A percentile compares a stretch with the other conserved stretches of the same genome.
Conservation (phyloP, 2,113 vertebrate genomes). For the Erpornis zantholeuca region DNA sequence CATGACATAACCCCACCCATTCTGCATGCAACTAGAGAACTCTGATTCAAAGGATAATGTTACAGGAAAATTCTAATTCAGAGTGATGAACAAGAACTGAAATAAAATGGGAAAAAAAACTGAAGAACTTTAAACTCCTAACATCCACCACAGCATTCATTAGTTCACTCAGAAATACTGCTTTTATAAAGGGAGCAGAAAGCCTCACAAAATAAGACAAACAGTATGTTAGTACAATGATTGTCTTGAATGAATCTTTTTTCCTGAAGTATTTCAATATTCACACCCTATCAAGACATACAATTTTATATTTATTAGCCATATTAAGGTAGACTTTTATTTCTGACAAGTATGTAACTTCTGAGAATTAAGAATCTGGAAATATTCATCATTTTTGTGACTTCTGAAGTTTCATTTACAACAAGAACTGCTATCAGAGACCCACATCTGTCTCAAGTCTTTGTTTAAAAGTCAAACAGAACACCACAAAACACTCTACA, state of each 20-base stretch:
- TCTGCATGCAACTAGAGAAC: background rate
- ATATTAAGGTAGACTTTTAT: background rate
- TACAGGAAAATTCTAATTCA: background rate
- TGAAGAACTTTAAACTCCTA: background rate
- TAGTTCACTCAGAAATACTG: background rate
- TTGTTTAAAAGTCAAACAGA: background rate
- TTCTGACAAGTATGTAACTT: background rate
- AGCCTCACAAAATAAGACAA: background rate
- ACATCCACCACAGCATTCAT: background rate
- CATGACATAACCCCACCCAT: background rate
- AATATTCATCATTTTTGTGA: background rate
- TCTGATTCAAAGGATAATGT: background rate
- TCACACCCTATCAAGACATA: background rate
- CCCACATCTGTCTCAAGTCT: background rate
- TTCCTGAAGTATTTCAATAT: background rate
- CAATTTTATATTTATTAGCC: background rate
- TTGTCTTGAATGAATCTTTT: rapidly evolving
- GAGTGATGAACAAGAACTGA: background rate
- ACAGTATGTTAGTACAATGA: background rate
- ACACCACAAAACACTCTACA: background rate
- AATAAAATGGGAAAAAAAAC: background rate
- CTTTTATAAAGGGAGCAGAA: background rate
- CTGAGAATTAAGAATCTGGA: background rate
- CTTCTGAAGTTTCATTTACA: background rate
- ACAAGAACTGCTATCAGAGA: background rate